These are phyloP conservation scores for Bufotes viridis DNA, from an alignment of 2,797 vertebrate species.

Conservation along the genomic window DNA sequence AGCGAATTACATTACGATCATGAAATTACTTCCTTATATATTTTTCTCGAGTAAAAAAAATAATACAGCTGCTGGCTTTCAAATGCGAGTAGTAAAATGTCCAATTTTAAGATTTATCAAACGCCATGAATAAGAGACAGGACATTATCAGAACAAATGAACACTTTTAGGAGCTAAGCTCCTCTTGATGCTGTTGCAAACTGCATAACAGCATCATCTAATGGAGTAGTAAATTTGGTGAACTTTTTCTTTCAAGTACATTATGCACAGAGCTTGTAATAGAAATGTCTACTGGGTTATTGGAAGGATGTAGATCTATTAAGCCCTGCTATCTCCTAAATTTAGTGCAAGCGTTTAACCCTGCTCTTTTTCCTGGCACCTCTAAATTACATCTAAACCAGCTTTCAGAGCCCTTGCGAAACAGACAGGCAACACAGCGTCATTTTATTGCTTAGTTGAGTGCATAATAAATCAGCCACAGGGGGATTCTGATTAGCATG, in stretches of 20 bases:
- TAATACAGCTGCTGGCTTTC: constrained; percentile 29
- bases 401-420: constrained; percentile 47
- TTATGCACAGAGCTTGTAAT: constrained; percentile 61
- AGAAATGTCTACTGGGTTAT: constrained; percentile 63
- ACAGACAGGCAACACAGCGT: constrained; percentile 37
- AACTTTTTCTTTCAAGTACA: constrained; percentile 63
- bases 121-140: constrained; percentile 49
- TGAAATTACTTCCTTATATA: constrained; percentile 4
- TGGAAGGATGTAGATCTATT: constrained; percentile 63
- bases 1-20: constrained; percentile 5
- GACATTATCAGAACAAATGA: constrained; percentile 62
- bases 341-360: constrained; percentile 59
- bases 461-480: constrained; percentile 60
- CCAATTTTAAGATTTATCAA: constrained; percentile 56
- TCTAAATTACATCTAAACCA: constrained; percentile 60
- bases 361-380: constrained; percentile 48
- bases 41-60: constrained; percentile 14
- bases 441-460: constrained; percentile 61
- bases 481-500: constrained; percentile 58
- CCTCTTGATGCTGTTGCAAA: constrained; percentile 51
- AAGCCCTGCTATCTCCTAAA: constrained; percentile 58
- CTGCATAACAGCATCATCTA: constrained; percentile 59
- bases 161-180: constrained; percentile 55
- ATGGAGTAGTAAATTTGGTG: constrained; percentile 62
- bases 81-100: constrained; percentile 19